Conservation (phyloP, 2,888 invertebrate genomes). For the Abscondita cerata region DNA sequence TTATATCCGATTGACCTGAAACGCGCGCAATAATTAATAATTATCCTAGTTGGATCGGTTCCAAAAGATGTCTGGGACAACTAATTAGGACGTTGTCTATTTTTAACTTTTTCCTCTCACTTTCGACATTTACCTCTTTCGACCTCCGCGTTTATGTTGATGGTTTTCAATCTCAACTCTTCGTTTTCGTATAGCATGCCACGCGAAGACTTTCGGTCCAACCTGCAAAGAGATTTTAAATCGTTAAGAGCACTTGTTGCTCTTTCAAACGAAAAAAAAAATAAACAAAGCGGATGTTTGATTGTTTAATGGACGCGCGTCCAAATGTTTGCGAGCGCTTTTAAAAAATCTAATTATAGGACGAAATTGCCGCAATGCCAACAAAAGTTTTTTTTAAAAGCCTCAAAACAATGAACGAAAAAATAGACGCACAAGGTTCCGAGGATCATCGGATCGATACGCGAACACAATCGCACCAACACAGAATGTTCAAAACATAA, state of each 20-base stretch:
- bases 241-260: background rate
- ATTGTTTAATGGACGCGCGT: slow-evolving; percentile 3
- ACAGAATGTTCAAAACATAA: no score
- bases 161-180: slow-evolving; percentile 85
- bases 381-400: background rate
- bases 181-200: slow-evolving; percentile 96
- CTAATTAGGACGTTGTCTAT: background rate
- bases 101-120: background rate
- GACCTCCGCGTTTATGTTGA: slow-evolving; percentile 92
- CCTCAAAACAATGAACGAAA: slow-evolving; percentile 1
- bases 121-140: slow-evolving; percentile 74
- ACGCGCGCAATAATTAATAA: slow-evolving; percentile 10
- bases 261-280: no score
- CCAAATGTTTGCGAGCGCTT: slow-evolving; percentile 6
- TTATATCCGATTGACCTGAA: slow-evolving; percentile 86
- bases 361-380: background rate
- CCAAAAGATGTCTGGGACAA: background rate
- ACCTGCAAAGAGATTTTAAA: slow-evolving; percentile 60
- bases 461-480: no score
- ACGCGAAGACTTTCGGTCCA: slow-evolving; percentile 89
- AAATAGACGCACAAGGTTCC: background rate
- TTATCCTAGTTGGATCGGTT: background rate
- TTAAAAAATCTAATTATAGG: slow-evolving; percentile 6
- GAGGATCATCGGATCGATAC: background rate
- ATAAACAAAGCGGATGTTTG: background rate